Evolutionary conservation across 2,888 invertebrate genomes (phyloP).

Genomic region (Drosophila neoperkinsi): DNA sequence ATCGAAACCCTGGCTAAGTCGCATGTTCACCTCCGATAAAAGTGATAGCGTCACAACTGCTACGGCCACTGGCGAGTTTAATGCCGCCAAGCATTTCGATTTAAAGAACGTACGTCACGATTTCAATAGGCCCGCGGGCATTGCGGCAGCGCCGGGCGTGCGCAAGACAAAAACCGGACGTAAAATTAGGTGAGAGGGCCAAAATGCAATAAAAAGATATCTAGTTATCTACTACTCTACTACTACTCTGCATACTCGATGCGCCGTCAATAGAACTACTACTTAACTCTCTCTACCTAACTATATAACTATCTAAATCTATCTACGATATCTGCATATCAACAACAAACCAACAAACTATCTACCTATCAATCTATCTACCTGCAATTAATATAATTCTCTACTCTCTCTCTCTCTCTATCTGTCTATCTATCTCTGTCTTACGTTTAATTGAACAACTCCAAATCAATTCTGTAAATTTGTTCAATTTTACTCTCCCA

Average conservation of each 20-base stretch:
- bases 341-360: slow-evolving; percentile 21
- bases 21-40: slow-evolving; percentile 81
- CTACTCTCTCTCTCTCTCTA: slow-evolving; percentile 8
- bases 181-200: slow-evolving; percentile 86
- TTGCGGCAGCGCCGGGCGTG: slow-evolving; percentile 82
- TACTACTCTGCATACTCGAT: slow-evolving; percentile 26
- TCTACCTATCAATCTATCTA: slow-evolving; percentile 23
- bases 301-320: slow-evolving; percentile 27
- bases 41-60: slow-evolving; percentile 35
- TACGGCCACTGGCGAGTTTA: slow-evolving; percentile 63
- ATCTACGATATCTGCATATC: slow-evolving; percentile 27
- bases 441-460: slow-evolving; percentile 23
- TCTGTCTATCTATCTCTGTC: background rate
- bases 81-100: slow-evolving; percentile 84
- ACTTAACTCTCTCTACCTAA: slow-evolving; percentile 41
- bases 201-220: slow-evolving; percentile 31
- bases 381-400: slow-evolving; percentile 31
- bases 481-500: slow-evolving; percentile 19
- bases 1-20: slow-evolving; percentile 85
- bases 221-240: slow-evolving; percentile 46
- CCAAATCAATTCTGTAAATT: slow-evolving; percentile 46
- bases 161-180: slow-evolving; percentile 84
- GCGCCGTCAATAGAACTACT: slow-evolving; percentile 30
- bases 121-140: slow-evolving; percentile 85
- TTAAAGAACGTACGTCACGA: slow-evolving; percentile 83